Percentiles rank a stretch among this genome's conserved stretches.
These are phyloP conservation scores for Exocentrus adspersus DNA, from an alignment of 2,888 invertebrate species.

Conservation along the genomic window DNA sequence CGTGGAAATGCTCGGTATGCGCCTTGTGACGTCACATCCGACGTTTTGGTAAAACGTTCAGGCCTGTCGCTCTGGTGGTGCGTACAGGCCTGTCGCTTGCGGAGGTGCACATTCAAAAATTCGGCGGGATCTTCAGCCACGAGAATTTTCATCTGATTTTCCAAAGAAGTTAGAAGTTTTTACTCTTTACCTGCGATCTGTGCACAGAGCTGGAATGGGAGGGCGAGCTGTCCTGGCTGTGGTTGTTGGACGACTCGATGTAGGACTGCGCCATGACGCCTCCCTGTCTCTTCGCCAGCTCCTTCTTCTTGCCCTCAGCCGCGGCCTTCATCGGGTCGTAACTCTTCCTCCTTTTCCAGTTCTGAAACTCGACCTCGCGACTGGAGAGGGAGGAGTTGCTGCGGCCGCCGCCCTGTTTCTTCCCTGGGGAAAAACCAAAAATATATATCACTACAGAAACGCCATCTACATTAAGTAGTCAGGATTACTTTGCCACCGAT, in stretches of 20 bases:
- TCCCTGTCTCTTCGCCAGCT: constrained; percentile 63
- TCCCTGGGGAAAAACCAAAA: constrained; percentile 56
- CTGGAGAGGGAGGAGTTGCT: constrained; percentile 77
- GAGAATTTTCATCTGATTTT: too few relatives aligned
- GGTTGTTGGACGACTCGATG: constrained; percentile 54
- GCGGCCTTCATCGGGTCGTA: constrained; percentile 96
- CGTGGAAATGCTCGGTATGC: too few relatives aligned
- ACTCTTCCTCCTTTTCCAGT: constrained; percentile 95
- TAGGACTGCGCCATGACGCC: constrained; percentile 60
- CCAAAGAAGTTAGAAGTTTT: too few relatives aligned
- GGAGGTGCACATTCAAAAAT: too few relatives aligned
- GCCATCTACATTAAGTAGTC: too few relatives aligned
- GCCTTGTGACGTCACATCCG: too few relatives aligned
- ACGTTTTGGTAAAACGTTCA: too few relatives aligned
- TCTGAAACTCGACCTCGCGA: constrained; percentile 88
- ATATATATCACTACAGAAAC: too few relatives aligned
- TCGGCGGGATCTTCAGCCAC: too few relatives aligned
- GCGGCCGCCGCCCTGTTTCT: constrained; percentile 68
- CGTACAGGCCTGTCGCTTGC: too few relatives aligned
- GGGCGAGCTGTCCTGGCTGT: constrained; percentile 60
- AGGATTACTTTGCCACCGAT: too few relatives aligned
- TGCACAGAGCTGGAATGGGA: constrained; percentile 63
- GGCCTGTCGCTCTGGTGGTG: too few relatives aligned
- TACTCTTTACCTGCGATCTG: constrained; percentile 61
- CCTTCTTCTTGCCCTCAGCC: constrained; percentile 81